Evolutionary conservation across 1,140 invertebrate species (phyloP).

Genomic region (Bombus confusus): DNA sequence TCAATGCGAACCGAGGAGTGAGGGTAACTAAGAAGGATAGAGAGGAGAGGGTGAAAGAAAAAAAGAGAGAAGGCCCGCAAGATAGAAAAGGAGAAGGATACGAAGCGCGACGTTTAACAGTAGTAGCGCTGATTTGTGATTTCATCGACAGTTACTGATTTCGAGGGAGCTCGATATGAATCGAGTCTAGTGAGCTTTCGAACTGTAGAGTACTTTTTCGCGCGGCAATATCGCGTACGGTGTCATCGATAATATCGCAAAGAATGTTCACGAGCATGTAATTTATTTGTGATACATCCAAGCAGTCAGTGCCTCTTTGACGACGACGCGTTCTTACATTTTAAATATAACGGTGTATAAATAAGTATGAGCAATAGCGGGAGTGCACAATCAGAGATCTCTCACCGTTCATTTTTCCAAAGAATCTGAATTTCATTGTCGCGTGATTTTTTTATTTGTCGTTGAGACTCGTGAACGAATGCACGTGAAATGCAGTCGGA

Average conservation of each 20-base stretch:
- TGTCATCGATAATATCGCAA: conserved; percentile 25
- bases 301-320: conserved; percentile 37
- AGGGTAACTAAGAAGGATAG: conserved; percentile 3
- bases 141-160: conserved; percentile 36
- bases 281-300: conserved; percentile 21
- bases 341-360: conserved; percentile 83
- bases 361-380: conserved; percentile 83
- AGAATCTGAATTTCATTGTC: conserved; percentile 2
- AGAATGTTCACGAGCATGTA: conserved; percentile 33
- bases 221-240: not conserved
- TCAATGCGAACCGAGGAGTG: not conserved
- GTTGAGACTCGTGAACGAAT: conserved; percentile 7
- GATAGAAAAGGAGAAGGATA: conserved; percentile 28
- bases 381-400: conserved; percentile 79
- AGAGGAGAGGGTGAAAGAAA: conserved; percentile 10
- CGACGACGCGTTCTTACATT: conserved; percentile 78
- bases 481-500: conserved; percentile 57
- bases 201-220: conserved; percentile 17
- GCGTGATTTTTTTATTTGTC: conserved; percentile 38
- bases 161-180: conserved; percentile 5
- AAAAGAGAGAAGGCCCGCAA: not conserved
- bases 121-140: conserved; percentile 57
- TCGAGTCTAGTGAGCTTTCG: conserved; percentile 43
- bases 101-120: conserved; percentile 59
- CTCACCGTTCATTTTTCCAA: conserved; percentile 66